Evolutionary conservation across 2,888 invertebrate species (phyloP), one percentile per base, ranked within the genome.

Genomic region (Steromphala cineraria): DNA sequence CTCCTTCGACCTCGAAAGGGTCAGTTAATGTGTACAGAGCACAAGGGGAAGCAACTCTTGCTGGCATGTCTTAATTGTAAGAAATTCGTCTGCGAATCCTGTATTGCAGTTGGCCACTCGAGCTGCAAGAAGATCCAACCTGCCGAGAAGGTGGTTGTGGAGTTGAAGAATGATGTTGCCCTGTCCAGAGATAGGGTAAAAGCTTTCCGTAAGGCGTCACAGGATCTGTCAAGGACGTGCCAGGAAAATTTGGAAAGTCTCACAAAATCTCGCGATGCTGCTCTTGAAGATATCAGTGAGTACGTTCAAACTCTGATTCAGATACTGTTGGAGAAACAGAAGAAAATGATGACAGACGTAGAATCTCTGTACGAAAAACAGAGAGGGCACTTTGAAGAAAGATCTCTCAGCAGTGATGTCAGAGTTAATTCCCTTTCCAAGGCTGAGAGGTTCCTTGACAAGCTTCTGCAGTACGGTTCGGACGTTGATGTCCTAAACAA

Each of bases 21-120:
- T 5, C 21, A 77, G 17, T n/a, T 67, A 15, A 40, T 40, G 13
- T 84, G 84, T 56, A 36, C 46, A 0, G 55, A 78, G 13, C 84
- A 84, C 71, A 55, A 56, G 28, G 83, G 78, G 53, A 81, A 83
- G 46, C 21, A 67, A 40, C 53, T 80, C 74, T 78, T 78, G 8
- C 56, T 80, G 74, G 78, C 80, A 15, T 84, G 84, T 67, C 24
- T 80, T 17, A 78, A 80, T 67, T 84, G 84, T 76, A 81, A 81
- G 80, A 81, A 77, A 76, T 78, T 81, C 62, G 83, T 53, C 52
- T 83, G 83, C 53, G 81, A 83, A 19, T 79, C 75, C 15, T 83
- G 83, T 71, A 53, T 77, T 31, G 79, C 80, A 15, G 55, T 80
- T 21, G 15, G 67, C 5, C 83, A 83, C 52, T 36, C 31, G 8